These are phyloP conservation scores for Tachysurus fulvidraco DNA, from an alignment of 2,113 vertebrate species.

Conservation along the genomic window DNA sequence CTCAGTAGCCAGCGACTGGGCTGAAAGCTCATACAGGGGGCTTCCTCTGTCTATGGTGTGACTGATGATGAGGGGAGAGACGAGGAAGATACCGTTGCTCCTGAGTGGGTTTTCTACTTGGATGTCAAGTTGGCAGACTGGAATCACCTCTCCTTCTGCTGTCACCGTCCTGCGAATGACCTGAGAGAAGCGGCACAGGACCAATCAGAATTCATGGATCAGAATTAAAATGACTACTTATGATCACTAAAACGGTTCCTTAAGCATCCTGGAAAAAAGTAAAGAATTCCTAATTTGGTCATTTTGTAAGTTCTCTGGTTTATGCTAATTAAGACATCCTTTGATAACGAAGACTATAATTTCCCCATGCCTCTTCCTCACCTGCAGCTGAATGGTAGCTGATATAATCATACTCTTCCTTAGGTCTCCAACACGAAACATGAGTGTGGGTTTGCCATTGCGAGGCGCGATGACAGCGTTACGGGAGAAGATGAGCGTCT, in stretches of 20 bases:
- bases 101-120: slow-evolving; percentile 82
- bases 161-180: slow-evolving; percentile 78
- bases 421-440: slow-evolving; percentile 81
- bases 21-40: slow-evolving; percentile 76
- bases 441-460: slow-evolving; percentile 75
- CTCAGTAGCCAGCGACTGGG: slow-evolving; percentile 69
- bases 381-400: slow-evolving; percentile 79
- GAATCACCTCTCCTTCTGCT: slow-evolving; percentile 77
- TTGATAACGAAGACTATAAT: not conserved
- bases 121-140: slow-evolving; percentile 80
- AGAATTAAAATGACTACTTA: not conserved
- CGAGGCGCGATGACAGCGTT: slow-evolving; percentile 76
- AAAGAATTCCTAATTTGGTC: not conserved
- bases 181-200: slow-evolving; percentile 51
- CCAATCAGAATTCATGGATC: not conserved
- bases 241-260: not conserved
- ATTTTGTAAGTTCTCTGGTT: not conserved
- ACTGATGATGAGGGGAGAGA: slow-evolving; percentile 81
- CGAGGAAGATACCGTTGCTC: slow-evolving; percentile 81
- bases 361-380: slow-evolving; percentile 48
- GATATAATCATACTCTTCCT: slow-evolving; percentile 86
- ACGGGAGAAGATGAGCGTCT: slow-evolving; percentile 82
- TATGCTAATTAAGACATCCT: not conserved
- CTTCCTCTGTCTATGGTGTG: slow-evolving; percentile 80
- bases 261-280: not conserved